Conservation (phyloP, 2,113 vertebrate genomes). For the Saccopteryx bilineata region DNA sequence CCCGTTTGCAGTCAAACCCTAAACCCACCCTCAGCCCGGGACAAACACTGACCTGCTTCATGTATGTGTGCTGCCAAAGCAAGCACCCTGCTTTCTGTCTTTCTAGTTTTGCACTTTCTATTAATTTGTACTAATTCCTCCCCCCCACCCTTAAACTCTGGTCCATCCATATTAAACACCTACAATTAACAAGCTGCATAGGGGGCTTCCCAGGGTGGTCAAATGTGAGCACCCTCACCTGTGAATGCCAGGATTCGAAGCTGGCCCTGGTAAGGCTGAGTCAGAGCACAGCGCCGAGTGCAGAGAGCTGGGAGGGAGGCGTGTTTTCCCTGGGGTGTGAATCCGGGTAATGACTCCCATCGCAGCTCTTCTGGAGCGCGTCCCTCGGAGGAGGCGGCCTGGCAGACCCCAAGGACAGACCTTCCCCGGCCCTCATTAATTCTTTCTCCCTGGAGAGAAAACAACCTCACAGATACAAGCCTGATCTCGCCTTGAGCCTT, state of each 20-base stretch:
- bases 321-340: not conserved
- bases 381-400: not conserved
- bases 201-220: not conserved
- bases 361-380: not conserved
- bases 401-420: constrained; percentile 3
- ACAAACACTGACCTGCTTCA: not conserved
- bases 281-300: not conserved
- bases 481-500: not conserved
- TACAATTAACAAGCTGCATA: not conserved
- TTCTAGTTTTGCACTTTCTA: constrained; percentile 23
- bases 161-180: not conserved
- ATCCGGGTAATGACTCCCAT: not conserved
- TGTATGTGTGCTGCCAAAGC: too few relatives aligned
- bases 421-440: constrained; percentile 54
- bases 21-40: not conserved
- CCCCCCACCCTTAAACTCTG: not conserved
- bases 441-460: constrained; percentile 46
- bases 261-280: not conserved
- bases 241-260: not conserved
- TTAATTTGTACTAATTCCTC: constrained; percentile 1
- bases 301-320: not conserved
- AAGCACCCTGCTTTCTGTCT: not conserved
- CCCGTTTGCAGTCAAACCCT: not conserved
- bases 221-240: not conserved
- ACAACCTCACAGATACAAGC: not conserved